Percentiles rank a stretch among this genome's conserved stretches.
phyloP scores from a whole-genome alignment of 2,797 vertebrate species.

The Arrhamphus sclerolepis region DNA sequence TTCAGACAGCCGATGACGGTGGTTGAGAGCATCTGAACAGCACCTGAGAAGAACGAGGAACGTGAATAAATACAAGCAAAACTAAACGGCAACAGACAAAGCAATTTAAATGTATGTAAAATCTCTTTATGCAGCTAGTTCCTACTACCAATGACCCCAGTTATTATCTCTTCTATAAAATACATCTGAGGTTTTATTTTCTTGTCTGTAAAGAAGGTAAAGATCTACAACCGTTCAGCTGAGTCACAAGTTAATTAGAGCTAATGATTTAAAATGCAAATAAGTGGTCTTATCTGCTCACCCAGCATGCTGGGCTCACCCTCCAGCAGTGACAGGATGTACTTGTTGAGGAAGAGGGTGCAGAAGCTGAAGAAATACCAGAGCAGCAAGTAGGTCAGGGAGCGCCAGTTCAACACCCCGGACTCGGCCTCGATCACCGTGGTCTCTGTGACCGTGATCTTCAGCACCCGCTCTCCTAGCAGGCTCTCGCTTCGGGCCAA shows the following conservation, averaged over 20 bases:
- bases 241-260: too few relatives aligned
- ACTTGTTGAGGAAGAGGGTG: conserved; percentile 98
- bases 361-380: conserved; percentile 99
- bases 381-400: conserved; percentile 86
- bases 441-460: conserved; percentile 94
- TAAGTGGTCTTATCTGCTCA: conserved; percentile 55
- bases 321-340: conserved; percentile 92
- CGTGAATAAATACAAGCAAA: background rate
- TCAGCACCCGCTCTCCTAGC: conserved; percentile 87
- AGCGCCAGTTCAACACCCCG: conserved; percentile 88
- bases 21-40: conserved; percentile 95
- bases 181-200: too few relatives aligned
- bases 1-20: conserved; percentile 92
- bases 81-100: background rate
- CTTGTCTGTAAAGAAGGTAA: too few relatives aligned
- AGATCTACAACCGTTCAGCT: too few relatives aligned
- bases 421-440: conserved; percentile 90
- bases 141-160: too few relatives aligned
- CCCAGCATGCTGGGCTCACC: conserved; percentile 96
- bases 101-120: background rate
- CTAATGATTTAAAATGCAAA: background rate
- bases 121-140: background rate
- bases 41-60: conserved; percentile 76
- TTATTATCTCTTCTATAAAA: too few relatives aligned
- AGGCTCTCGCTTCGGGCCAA: conserved; percentile 84